A percentile compares a stretch with the other conserved stretches of the same genome.
Conservation (phyloP, 2,113 vertebrate genomes). For the Marmota monax region DNA sequence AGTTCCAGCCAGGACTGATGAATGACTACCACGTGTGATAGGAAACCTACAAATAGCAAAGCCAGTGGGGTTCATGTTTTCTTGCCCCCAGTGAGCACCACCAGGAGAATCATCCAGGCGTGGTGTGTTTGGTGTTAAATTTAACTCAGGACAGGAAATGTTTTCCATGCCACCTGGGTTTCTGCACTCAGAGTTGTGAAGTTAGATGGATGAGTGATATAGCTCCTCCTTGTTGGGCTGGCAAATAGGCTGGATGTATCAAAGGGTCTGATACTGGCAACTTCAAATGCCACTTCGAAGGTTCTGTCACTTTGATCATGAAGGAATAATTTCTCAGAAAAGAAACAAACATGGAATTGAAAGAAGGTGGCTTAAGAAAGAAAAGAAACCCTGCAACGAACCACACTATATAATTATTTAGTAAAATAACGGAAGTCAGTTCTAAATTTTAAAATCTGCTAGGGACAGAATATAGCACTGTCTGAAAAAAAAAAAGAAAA, state of each 20-base stretch:
- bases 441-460: constrained; percentile 1
- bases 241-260: constrained; percentile 66
- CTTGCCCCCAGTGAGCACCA: not conserved
- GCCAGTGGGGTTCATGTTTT: not conserved
- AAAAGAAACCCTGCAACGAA: not conserved
- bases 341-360: constrained; percentile 52
- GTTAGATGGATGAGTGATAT: constrained; percentile 54
- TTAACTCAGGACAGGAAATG: constrained; percentile 75
- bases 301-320: constrained; percentile 31
- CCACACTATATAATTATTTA: not conserved
- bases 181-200: constrained; percentile 74
- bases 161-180: constrained; percentile 77
- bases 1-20: constrained; percentile 68
- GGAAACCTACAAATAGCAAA: not conserved
- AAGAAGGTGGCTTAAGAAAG: not conserved
- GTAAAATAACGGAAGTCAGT: not conserved
- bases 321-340: constrained; percentile 42
- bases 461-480: not conserved
- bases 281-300: constrained; percentile 54
- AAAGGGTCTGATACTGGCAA: constrained; percentile 51
- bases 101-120: not conserved
- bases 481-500: too few species aligned
- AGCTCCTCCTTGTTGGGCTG: constrained; percentile 58
- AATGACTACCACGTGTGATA: constrained; percentile 54
- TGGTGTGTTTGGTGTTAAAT: constrained; percentile 62